Evolutionary conservation across 2,797 vertebrate genomes (phyloP).

Genomic region (Bryconaethiops microstoma): DNA sequence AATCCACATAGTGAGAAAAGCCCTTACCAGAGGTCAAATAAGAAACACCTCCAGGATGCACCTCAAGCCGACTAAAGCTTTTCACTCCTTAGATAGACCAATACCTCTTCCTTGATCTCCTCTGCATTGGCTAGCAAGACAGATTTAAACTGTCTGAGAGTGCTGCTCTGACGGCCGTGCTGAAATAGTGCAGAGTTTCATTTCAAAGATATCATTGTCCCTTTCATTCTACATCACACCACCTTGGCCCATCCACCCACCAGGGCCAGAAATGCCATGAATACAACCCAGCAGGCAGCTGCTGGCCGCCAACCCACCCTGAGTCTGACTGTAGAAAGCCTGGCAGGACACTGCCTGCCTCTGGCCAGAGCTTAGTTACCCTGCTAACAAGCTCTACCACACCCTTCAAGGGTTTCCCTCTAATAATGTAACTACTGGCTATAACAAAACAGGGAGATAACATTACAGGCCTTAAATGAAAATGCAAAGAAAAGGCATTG

Average conservation of each 20-base stretch:
- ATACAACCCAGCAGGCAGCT: slow-evolving; percentile 33
- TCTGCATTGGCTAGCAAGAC: slow-evolving; percentile 14
- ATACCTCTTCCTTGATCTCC: slow-evolving; percentile 28
- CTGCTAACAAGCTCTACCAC: slow-evolving; percentile 28
- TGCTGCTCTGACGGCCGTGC: slow-evolving; percentile 19
- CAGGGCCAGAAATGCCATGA: slow-evolving; percentile 38
- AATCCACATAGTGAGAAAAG: slow-evolving; percentile 6
- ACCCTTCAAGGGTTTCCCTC: neutral
- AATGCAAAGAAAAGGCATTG: neutral
- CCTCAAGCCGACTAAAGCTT: neutral
- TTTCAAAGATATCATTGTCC: slow-evolving; percentile 53
- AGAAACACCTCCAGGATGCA: slow-evolving; percentile 19
- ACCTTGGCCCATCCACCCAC: slow-evolving; percentile 47
- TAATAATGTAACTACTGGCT: neutral
- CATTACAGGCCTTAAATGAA: neutral
- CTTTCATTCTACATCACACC: slow-evolving; percentile 45
- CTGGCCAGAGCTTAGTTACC: slow-evolving; percentile 33
- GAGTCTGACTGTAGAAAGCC: slow-evolving; percentile 26
- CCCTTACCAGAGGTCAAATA: slow-evolving; percentile 47
- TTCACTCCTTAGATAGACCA: slow-evolving; percentile 19
- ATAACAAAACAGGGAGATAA: neutral
- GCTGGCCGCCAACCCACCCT: slow-evolving; percentile 16
- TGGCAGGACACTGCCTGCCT: slow-evolving; percentile 46
- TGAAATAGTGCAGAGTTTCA: slow-evolving; percentile 43
- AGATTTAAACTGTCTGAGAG: slow-evolving; percentile 24